A percentile compares a stretch with the other conserved stretches of the same genome.
phyloP scores from a whole-genome alignment of 2,797 vertebrate species.

The Chaunax sp. region DNA sequence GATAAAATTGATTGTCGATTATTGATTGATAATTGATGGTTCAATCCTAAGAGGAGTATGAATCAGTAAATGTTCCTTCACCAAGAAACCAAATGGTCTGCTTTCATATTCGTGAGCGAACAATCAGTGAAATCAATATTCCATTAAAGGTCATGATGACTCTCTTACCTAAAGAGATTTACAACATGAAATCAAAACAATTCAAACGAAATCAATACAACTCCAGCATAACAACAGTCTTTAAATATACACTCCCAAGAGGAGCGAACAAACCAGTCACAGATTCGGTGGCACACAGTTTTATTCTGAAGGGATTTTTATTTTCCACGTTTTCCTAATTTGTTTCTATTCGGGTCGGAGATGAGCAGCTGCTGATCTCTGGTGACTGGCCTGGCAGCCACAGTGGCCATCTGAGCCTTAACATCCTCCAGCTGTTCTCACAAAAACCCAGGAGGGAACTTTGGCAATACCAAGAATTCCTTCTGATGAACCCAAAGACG shows the following conservation, averaged over 20 bases:
- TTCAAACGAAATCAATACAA: no score
- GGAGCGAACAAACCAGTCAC: neutral
- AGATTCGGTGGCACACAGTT: neutral
- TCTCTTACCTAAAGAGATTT: no score
- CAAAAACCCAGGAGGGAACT: slow-evolving; percentile 39
- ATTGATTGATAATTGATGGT: no score
- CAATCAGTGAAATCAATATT: no score
- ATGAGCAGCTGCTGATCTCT: slow-evolving; percentile 30
- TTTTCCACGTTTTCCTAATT: neutral
- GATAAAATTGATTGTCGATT: no score
- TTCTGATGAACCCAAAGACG: neutral
- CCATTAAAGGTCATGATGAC: no score
- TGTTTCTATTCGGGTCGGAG: neutral
- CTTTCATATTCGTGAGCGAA: no score
- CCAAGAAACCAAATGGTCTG: no score
- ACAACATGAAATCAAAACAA: no score
- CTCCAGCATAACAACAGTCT: neutral
- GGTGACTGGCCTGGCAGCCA: slow-evolving; percentile 24
- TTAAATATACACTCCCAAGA: no score
- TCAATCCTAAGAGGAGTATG: no score
- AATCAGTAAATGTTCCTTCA: no score
- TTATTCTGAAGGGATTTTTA: neutral
- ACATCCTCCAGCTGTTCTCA: slow-evolving; percentile 54
- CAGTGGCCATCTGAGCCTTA: slow-evolving; percentile 23
- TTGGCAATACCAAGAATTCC: slow-evolving; percentile 11